Evolutionary conservation across 2,113 vertebrate genomes (phyloP).

Genomic region (Isurus oxyrinchus): DNA sequence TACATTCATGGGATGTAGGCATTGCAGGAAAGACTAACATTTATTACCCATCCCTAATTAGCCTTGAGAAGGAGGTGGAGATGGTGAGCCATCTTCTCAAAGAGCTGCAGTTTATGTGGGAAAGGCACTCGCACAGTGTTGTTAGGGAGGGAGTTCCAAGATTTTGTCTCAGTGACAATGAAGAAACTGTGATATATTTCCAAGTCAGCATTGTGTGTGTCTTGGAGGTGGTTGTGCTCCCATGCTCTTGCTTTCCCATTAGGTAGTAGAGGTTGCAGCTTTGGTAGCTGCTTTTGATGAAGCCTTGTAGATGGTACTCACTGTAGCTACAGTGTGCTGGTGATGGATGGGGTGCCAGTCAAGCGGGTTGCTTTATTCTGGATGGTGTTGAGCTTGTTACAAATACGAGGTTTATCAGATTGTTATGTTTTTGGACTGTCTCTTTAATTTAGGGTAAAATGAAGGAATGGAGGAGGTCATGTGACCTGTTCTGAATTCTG

Average conservation of each 20-base stretch:
- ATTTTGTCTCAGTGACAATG: not conserved
- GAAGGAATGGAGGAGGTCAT: not conserved
- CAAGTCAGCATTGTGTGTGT: not conserved
- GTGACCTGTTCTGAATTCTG: not conserved
- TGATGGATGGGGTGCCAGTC: not conserved
- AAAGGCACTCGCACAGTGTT: not conserved
- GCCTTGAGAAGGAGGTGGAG: not conserved
- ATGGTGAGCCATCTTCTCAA: not conserved
- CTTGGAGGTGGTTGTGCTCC: not conserved
- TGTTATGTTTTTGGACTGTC: too few species aligned
- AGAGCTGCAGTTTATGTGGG: not conserved
- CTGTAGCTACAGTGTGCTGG: not conserved
- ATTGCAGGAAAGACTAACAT: not conserved
- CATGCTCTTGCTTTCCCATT: not conserved
- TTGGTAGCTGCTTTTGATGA: not conserved
- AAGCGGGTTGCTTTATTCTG: not conserved
- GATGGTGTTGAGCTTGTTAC: not conserved
- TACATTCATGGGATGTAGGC: not conserved
- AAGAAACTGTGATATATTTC: not conserved
- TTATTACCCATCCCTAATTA: not conserved
- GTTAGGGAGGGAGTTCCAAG: not conserved
- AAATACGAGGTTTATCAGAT: not conserved
- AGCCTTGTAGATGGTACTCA: not conserved
- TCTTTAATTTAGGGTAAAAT: not conserved
- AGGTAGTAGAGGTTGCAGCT: not conserved